Evolutionary conservation across 1,140 invertebrate genomes (phyloP), one percentile per base, ranked within the genome.

Genomic region (Drosophila takahashii): DNA sequence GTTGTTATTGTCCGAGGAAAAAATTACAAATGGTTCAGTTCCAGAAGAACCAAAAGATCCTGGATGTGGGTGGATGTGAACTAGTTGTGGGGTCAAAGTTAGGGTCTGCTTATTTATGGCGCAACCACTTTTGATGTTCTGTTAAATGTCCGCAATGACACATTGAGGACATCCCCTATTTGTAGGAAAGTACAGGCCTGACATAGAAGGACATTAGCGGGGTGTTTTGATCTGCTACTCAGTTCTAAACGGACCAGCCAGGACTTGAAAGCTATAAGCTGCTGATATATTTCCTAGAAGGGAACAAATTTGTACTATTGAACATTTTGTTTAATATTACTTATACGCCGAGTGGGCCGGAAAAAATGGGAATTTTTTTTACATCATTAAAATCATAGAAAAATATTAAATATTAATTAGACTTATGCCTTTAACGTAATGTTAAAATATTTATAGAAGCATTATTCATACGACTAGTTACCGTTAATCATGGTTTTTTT

Each of bases 71-170:
- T 41, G 48, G 22, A 15, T 13, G 41, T 37, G 37, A 26, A 37
- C 32, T 36, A 45, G 44, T 26, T 39, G 16, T 42, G 52, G 16
- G 53, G 36, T 41, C 65, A 51, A 26, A 52, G 70, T 51, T 64
- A 58, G 58, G 47, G 64, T 54, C 51, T 58, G 48, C 69, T 76
- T 85, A 89, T 90, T 90, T 90, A 89, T 90, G 77, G 69, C 36
- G 57, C 53, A 32, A 75, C 65, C 77, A 71, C 53, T 85, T 77
- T 69, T 90, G 81, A 89, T 86, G 83, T 86, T 79, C 79, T 87
- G 79, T 77, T 77, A 86, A 87, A 79, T 86, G 79, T 81, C 70
- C 66, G 16, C 81, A 85, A 78, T 85, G 83, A 81, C 81, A 86
- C 52, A 87, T 78, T 74, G 78, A 77, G 48, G 56, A 60, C 64